Conservation (phyloP, 2,888 invertebrate species). For the Anorthoa munda region DNA sequence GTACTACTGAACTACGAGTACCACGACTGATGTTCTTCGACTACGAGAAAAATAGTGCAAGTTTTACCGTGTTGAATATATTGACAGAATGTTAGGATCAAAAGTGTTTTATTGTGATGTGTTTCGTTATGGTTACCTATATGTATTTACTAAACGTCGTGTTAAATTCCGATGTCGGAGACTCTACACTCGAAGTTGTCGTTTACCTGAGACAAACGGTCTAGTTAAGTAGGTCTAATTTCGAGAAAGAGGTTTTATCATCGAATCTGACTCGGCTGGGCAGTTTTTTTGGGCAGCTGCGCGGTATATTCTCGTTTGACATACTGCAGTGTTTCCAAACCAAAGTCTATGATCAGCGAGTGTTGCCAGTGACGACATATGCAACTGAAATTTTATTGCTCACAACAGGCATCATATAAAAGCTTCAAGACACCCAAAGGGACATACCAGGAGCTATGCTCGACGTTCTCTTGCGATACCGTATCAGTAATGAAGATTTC, state of each 20-base stretch:
- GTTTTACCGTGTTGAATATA: neutral
- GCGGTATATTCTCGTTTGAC: neutral
- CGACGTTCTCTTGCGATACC: neutral
- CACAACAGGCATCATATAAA: neutral
- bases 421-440: neutral
- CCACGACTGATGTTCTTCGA: neutral
- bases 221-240: neutral
- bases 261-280: neutral
- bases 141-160: neutral
- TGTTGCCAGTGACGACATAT: neutral
- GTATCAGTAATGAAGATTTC: neutral
- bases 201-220: neutral
- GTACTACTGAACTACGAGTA: neutral
- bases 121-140: neutral
- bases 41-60: conserved; percentile 6
- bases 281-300: neutral
- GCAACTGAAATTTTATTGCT: neutral
- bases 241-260: neutral
- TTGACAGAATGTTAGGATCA: neutral
- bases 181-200: neutral
- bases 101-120: neutral
- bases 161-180: neutral
- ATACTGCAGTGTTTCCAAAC: neutral
- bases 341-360: neutral
- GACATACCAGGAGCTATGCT: neutral